These are phyloP conservation scores for Ligdia adustata DNA, from an alignment of 2,888 invertebrate species.

Conservation along the genomic window DNA sequence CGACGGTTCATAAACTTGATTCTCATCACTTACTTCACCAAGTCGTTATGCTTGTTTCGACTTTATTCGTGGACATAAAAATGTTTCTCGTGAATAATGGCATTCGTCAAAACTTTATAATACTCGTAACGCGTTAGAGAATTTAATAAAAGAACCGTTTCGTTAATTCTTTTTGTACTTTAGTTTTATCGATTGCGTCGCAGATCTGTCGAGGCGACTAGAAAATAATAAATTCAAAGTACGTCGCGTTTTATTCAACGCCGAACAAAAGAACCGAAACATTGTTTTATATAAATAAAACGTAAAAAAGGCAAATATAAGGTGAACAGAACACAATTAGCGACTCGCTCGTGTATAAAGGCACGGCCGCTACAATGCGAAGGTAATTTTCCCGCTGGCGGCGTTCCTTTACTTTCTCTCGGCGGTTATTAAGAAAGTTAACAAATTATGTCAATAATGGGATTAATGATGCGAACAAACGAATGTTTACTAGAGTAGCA, in stretches of 20 bases:
- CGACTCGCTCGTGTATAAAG: slow-evolving; percentile 7
- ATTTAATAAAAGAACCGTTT: neutral
- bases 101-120: neutral
- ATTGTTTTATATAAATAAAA: slow-evolving; percentile 15
- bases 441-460: slow-evolving; percentile 36
- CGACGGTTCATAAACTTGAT: slow-evolving; percentile 17
- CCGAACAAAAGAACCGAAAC: slow-evolving; percentile 8
- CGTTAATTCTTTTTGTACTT: neutral
- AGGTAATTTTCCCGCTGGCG: slow-evolving; percentile 24
- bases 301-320: slow-evolving; percentile 18
- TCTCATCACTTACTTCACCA: slow-evolving; percentile 5
- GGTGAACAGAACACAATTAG: slow-evolving; percentile 17
- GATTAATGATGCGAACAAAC: slow-evolving; percentile 35
- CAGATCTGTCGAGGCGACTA: neutral
- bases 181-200: slow-evolving; percentile 2
- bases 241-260: neutral
- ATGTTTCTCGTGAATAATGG: slow-evolving; percentile 1
- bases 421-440: slow-evolving; percentile 26
- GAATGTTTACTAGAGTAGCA: slow-evolving; percentile 33
- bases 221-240: slow-evolving; percentile 1
- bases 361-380: slow-evolving; percentile 16
- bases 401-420: slow-evolving; percentile 18
- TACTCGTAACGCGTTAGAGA: neutral
- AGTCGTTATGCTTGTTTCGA: slow-evolving; percentile 13
- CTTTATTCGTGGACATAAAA: neutral